These are phyloP conservation scores for Notarius lentiginosus DNA, from an alignment of 2,113 vertebrate genomes.

Conservation along the genomic window DNA sequence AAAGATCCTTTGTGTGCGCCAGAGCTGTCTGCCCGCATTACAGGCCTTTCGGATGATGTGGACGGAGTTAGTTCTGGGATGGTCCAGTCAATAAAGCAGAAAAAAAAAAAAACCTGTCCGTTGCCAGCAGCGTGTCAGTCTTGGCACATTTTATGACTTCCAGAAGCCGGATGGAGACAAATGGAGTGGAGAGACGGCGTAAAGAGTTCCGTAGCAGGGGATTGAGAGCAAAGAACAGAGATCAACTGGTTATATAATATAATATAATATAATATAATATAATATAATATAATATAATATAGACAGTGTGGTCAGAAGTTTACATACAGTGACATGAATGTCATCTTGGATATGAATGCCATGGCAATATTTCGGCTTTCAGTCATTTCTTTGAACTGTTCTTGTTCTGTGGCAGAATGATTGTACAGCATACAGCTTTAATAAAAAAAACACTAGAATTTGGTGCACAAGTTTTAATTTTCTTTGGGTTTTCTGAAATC, in stretches of 20 bases:
- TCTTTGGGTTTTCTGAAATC: no score
- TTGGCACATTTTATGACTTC: slow-evolving; percentile 62
- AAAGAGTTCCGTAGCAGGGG: slow-evolving; percentile 48
- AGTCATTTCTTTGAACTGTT: no score
- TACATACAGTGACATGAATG: no score
- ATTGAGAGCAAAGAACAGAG: slow-evolving; percentile 26
- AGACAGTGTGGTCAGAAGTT: no score
- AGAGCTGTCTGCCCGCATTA: slow-evolving; percentile 46
- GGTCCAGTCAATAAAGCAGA: slow-evolving; percentile 59
- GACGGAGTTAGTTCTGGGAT: slow-evolving; percentile 46
- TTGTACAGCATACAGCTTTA: no score
- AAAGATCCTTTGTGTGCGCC: background rate
- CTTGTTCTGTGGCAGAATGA: no score
- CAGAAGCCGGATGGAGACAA: slow-evolving; percentile 34
- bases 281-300: no score
- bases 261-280: no score
- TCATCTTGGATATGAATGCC: no score
- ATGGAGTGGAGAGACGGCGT: slow-evolving; percentile 39
- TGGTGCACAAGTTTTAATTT: no score
- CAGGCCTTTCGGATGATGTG: slow-evolving; percentile 49
- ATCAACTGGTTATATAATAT: slow-evolving; percentile 23
- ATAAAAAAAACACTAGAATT: no score
- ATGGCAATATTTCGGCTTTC: no score
- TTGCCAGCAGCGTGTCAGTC: slow-evolving; percentile 58
- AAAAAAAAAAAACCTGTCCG: slow-evolving; percentile 30